phyloP scores from a whole-genome alignment of 1,140 invertebrate species.

The Drosophila suzukii region DNA sequence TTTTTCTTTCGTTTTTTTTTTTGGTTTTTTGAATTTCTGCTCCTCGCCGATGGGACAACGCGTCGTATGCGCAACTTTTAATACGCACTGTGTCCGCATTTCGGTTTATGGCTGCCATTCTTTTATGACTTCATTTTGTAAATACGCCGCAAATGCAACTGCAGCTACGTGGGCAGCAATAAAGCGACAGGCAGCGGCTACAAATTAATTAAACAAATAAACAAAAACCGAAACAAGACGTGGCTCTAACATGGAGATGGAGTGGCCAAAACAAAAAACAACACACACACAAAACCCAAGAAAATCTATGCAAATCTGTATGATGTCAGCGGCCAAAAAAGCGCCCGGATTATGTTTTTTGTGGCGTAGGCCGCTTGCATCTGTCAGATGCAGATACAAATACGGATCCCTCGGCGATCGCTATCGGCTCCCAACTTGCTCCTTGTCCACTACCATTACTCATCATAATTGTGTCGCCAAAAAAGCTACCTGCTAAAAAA shows the following conservation, averaged over 20 bases:
- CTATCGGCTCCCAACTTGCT: conserved; percentile 54
- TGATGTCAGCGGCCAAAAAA: conserved; percentile 72
- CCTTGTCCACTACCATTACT: conserved; percentile 62
- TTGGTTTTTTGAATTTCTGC: neutral
- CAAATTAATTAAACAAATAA: conserved; percentile 81
- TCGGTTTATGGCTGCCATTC: conserved; percentile 61
- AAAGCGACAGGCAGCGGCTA: conserved; percentile 53
- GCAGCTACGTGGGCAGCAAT: conserved; percentile 63
- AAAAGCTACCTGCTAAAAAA: conserved; percentile 32
- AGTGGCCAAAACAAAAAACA: conserved; percentile 25
- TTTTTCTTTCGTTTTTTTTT: conserved; percentile 1
- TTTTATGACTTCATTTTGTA: conserved; percentile 75
- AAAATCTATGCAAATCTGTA: conserved; percentile 71
- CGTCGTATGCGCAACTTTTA: conserved; percentile 76
- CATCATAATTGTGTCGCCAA: conserved; percentile 68
- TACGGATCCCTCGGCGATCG: conserved; percentile 42
- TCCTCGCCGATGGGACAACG: conserved; percentile 23
- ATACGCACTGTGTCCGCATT: conserved; percentile 54
- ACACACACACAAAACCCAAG: neutral
- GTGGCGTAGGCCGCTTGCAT: conserved; percentile 46
- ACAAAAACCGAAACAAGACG: conserved; percentile 56
- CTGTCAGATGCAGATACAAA: conserved; percentile 45
- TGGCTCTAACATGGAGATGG: conserved; percentile 32
- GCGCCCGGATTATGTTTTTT: conserved; percentile 33
- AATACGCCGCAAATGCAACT: conserved; percentile 56